A percentile compares a stretch with the other conserved stretches of the same genome.
Evolutionary conservation across 2,888 invertebrate species (phyloP).

Genomic region (Drosophila mayaguana): DNA sequence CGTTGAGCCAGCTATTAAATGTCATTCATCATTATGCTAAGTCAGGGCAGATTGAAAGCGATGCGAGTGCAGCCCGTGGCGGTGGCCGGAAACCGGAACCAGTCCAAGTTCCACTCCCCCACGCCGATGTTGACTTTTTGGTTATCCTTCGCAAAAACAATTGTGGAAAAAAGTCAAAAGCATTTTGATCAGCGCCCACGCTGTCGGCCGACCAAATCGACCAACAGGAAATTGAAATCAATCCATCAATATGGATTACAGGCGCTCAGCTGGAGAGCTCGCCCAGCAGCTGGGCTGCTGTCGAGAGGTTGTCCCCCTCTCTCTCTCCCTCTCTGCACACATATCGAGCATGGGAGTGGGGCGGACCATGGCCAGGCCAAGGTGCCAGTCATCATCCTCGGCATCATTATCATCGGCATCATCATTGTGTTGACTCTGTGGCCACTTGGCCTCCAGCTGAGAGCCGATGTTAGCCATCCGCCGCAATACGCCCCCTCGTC

Average conservation of each 20-base stretch:
- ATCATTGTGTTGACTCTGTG: slow-evolving; percentile 56
- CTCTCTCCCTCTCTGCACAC: background rate
- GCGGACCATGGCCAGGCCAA: slow-evolving; percentile 21
- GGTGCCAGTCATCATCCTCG: slow-evolving; percentile 71
- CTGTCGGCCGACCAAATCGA: slow-evolving; percentile 22
- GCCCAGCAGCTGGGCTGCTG: background rate
- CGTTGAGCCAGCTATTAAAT: slow-evolving; percentile 67
- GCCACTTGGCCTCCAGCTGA: slow-evolving; percentile 30
- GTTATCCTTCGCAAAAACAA: slow-evolving; percentile 62
- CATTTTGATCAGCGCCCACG: slow-evolving; percentile 43
- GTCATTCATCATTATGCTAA: slow-evolving; percentile 80
- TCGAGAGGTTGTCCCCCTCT: background rate
- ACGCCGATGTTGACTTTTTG: slow-evolving; percentile 59
- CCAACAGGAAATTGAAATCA: slow-evolving; percentile 85
- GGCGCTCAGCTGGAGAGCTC: slow-evolving; percentile 43
- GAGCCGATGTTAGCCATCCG: slow-evolving; percentile 5
- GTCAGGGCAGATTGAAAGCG: slow-evolving; percentile 46
- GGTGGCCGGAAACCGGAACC: slow-evolving; percentile 77
- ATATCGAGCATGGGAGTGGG: background rate
- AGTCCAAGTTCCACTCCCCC: slow-evolving; percentile 52
- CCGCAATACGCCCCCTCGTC: background rate
- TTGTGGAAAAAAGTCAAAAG: slow-evolving; percentile 57
- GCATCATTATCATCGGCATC: slow-evolving; percentile 30
- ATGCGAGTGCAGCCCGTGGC: background rate
- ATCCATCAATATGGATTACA: slow-evolving; percentile 85